phyloP scores from a whole-genome alignment of 2,888 invertebrate genomes.

The Yponomeuta cagnagella region DNA sequence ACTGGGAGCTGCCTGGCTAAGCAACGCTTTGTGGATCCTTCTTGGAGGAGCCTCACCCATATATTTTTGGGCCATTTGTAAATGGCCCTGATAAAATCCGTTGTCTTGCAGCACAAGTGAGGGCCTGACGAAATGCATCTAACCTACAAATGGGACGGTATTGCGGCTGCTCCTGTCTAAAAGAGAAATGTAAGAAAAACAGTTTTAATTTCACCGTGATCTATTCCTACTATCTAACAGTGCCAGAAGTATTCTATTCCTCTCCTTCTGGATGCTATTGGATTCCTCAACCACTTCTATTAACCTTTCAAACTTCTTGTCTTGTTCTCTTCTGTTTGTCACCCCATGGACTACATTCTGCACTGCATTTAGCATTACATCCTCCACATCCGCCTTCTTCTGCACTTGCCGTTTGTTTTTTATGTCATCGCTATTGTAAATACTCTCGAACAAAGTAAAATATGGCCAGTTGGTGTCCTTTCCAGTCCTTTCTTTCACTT shows the following conservation, averaged over 20 bases:
- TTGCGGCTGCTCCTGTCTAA: no score
- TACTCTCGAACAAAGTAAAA: conserved; percentile 55
- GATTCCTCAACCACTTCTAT: conserved; percentile 52
- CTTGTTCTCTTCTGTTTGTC: conserved; percentile 39
- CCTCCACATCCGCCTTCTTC: conserved; percentile 30
- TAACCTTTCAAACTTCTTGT: conserved; percentile 51
- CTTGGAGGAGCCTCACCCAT: no score
- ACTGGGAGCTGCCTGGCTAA: no score
- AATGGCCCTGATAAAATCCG: no score
- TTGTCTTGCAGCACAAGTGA: no score
- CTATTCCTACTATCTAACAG: conserved; percentile 40
- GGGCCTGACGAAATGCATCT: no score
- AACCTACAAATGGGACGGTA: no score
- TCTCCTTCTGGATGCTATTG: conserved; percentile 56
- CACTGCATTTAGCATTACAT: conserved; percentile 40
- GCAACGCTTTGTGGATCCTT: no score
- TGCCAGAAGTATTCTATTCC: conserved; percentile 57
- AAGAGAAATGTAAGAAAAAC: no score
- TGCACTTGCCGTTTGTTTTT: conserved; percentile 21
- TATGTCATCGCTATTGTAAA: conserved; percentile 38
- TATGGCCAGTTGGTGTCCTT: conserved; percentile 57
- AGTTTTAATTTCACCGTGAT: neutral
- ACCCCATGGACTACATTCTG: conserved; percentile 34
- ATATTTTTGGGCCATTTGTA: no score
- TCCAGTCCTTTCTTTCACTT: conserved; percentile 26